Conservation (phyloP, 2,797 vertebrate species). For the Malurus splendens region DNA sequence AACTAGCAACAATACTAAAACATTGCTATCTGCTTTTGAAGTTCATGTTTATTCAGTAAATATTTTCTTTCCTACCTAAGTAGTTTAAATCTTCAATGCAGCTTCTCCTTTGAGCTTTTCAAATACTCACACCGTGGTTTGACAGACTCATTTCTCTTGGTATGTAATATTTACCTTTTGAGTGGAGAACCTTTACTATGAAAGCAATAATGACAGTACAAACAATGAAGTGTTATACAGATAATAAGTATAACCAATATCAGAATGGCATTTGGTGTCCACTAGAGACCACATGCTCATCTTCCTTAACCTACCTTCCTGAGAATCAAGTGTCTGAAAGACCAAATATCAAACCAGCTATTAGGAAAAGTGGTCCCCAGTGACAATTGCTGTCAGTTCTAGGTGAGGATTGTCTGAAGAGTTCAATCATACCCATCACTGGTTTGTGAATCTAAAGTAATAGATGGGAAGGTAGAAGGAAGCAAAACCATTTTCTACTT, state of each 20-base stretch:
- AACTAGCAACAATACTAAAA: background rate
- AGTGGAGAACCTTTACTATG: background rate
- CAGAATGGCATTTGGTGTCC: background rate
- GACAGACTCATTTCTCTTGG: background rate
- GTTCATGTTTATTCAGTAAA: background rate
- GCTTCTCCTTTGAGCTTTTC: background rate
- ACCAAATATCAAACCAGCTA: background rate
- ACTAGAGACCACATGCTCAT: background rate
- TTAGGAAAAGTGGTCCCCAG: background rate
- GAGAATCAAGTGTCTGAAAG: background rate
- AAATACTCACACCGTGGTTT: background rate
- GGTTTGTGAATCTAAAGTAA: constrained; percentile 1
- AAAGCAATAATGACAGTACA: background rate
- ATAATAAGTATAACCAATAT: background rate
- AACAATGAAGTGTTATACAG: background rate
- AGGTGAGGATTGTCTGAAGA: background rate
- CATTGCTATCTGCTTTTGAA: background rate
- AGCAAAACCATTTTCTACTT: background rate
- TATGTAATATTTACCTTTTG: background rate
- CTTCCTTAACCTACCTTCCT: background rate
- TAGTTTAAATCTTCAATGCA: background rate
- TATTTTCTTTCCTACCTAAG: background rate
- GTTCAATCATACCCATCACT: background rate
- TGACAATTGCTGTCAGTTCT: background rate
- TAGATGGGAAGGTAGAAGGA: background rate